Base-by-base conservation (phyloP, 2,113 vertebrate genomes). In the Ptychochromis oligacanthus region DNA sequence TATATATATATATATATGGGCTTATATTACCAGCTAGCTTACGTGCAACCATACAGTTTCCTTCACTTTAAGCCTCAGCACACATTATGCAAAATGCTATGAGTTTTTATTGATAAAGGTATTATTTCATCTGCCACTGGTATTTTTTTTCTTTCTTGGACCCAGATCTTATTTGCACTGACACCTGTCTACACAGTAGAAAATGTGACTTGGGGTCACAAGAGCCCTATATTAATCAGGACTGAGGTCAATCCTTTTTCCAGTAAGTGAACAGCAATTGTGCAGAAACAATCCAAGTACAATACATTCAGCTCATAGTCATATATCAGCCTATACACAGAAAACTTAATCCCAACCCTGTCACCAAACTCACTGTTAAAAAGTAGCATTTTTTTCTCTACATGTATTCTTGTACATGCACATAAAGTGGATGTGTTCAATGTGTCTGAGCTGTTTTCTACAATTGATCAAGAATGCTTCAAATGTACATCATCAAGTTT, bases 241-340 rank as follows among this genome's bases (percentile, higher is more conserved):
- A 65, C 58, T 56, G 46, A 76, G 67, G 82, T 82, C 70, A 79
- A 84, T 80, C 86, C 79, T 76, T 40, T 38, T 87, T 77, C 79
- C 77, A 81, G 59, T 87, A 72, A 84, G 52, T 38, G 36, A 84
- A 83, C 55, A 83, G 83, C 80, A 88, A 86, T 89, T 87, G 81
- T 86, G 87, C 85, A 78, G 79, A 81, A 88, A 93, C 88, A 91
- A 91, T 93, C 89, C 79, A 65, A 85, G 84, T 86, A 86, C 80
- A 77, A 86, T 93, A 95, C 94, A 94, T 95, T 94, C 94, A 93
- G 67, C 84, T 92, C 80, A 82, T 87, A 60, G 64, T 89, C 77
- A 64, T 62, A 78, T 43, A 61, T 79, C 70, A 79, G 59, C 77
- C 79, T 89, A 60, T 87, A 89, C 79, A 89, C 24, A 26, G 46